Evolutionary conservation across 2,113 vertebrate species (phyloP).

Genomic region (Bambusicola thoracicus): DNA sequence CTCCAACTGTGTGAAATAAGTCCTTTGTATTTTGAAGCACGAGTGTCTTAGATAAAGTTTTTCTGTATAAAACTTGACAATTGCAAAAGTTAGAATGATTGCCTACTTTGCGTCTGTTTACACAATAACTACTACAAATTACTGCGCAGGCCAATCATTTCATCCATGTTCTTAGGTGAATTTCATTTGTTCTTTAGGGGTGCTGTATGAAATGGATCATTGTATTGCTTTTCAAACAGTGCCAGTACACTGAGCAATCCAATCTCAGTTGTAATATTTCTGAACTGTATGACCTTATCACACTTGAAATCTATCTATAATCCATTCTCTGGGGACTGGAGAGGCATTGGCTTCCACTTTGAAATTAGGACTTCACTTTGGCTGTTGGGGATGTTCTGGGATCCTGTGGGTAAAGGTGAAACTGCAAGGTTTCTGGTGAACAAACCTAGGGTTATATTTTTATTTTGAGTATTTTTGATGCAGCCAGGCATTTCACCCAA

Average conservation of each 20-base stretch:
- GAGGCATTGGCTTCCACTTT: not conserved
- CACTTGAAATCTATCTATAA: not conserved
- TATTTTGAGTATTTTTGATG: not conserved
- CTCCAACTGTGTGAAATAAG: not conserved
- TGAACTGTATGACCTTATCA: not conserved
- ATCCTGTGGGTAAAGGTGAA: not conserved
- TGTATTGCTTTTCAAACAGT: not conserved
- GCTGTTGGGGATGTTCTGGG: not conserved
- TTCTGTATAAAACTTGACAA: not conserved
- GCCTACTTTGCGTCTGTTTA: not conserved
- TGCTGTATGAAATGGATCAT: not conserved
- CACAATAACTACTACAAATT: not conserved
- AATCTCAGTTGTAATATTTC: not conserved
- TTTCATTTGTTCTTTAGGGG: too few relatives aligned
- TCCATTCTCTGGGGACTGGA: not conserved
- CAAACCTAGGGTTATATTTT: not conserved
- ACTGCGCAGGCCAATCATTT: not conserved
- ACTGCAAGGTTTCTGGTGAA: not conserved
- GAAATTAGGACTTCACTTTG: not conserved
- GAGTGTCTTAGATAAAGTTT: not conserved
- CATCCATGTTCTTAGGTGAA: rapidly evolving
- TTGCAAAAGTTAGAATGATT: not conserved
- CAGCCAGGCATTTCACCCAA: not conserved
- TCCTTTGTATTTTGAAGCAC: not conserved
- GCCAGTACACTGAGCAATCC: not conserved